phyloP scores from a whole-genome alignment of 2,888 invertebrate genomes.

The Hirtodrosophila cameraria region DNA sequence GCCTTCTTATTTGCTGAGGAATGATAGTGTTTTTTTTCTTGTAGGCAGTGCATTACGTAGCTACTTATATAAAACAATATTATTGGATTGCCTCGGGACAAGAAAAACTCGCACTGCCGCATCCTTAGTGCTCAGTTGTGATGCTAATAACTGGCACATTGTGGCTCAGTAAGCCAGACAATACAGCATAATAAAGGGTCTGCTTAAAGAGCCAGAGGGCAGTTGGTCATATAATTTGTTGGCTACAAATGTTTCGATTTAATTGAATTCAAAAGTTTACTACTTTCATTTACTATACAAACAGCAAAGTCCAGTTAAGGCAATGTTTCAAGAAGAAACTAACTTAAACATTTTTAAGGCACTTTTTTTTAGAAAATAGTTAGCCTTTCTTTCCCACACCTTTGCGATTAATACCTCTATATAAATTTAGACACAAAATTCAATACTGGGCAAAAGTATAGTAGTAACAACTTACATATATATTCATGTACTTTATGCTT shows the following conservation, averaged over 20 bases:
- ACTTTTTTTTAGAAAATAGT: too few species aligned
- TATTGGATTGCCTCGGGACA: conserved; percentile 66
- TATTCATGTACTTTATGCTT: neutral
- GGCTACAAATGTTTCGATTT: conserved; percentile 12
- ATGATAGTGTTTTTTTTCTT: conserved; percentile 26
- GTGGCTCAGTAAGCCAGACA: conserved; percentile 33
- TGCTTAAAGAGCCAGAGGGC: conserved; percentile 10
- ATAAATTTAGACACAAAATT: too few species aligned
- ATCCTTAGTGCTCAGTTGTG: conserved; percentile 34
- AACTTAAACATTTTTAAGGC: too few species aligned
- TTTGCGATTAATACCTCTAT: too few species aligned
- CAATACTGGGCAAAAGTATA: too few species aligned
- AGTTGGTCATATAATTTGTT: conserved; percentile 1
- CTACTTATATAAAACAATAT: conserved; percentile 74
- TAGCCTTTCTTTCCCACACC: too few species aligned
- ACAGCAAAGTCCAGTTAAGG: neutral
- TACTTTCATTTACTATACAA: conserved; percentile 8
- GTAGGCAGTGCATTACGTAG: conserved; percentile 41
- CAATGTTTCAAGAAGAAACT: neutral
- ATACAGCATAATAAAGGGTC: conserved; percentile 36
- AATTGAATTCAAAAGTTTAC: conserved; percentile 12
- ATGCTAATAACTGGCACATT: conserved; percentile 5
- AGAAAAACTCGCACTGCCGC: conserved; percentile 14
- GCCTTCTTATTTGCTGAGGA: conserved; percentile 12
- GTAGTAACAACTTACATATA: neutral